Evolutionary conservation across 2,888 invertebrate species (phyloP).

Genomic region (Criorhina ranunculi): DNA sequence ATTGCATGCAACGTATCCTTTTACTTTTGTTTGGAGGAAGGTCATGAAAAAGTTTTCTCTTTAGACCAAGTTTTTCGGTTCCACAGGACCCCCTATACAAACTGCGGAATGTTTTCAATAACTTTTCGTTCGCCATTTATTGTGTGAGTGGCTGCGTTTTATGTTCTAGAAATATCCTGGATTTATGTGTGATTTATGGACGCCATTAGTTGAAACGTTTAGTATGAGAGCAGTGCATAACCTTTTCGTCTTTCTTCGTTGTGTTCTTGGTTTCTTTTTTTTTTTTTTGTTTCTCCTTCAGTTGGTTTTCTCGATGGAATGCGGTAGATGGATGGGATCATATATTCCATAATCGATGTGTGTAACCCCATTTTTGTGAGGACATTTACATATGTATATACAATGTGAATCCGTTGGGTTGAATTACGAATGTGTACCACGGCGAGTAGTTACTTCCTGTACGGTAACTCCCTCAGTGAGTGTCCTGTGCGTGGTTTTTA

Average conservation of each 20-base stretch:
- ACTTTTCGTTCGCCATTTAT: conserved; percentile 57
- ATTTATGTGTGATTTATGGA: conserved; percentile 73
- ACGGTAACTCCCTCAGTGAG: neutral
- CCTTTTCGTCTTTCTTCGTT: conserved; percentile 27
- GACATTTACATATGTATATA: conserved; percentile 66
- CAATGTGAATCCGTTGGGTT: conserved; percentile 34
- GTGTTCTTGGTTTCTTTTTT: conserved; percentile 7
- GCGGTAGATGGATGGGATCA: conserved; percentile 37
- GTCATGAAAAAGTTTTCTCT: conserved; percentile 46
- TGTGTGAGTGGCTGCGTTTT: conserved; percentile 66
- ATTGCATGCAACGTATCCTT: conserved; percentile 18
- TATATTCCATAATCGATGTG: conserved; percentile 67
- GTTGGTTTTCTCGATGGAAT: conserved; percentile 5
- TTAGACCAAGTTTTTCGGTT: conserved; percentile 18
- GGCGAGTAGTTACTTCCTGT: conserved; percentile 22
- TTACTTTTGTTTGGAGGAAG: neutral
- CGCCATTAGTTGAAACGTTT: conserved; percentile 66
- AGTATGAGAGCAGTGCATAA: conserved; percentile 34
- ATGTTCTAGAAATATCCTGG: conserved; percentile 68
- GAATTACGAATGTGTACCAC: conserved; percentile 41
- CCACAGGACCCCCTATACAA: conserved; percentile 6
- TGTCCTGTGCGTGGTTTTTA: conserved; percentile 45
- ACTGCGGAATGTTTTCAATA: conserved; percentile 60
- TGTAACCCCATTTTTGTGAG: conserved; percentile 56
- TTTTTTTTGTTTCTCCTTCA: conserved; percentile 2